Evolutionary conservation across 2,888 invertebrate genomes (phyloP).

Genomic region (Oligia latruncula): DNA sequence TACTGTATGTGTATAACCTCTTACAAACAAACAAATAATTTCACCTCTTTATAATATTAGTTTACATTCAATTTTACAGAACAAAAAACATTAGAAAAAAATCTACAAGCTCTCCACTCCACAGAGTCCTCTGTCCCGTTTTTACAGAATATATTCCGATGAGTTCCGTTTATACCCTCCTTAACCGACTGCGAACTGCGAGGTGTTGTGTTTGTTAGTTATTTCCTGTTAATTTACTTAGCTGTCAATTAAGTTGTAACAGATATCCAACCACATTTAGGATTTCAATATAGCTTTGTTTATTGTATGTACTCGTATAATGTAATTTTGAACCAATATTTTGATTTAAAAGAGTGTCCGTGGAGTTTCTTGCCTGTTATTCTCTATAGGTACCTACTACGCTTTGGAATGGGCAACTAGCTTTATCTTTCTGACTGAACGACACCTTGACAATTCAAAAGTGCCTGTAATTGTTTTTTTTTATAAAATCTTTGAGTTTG

Average conservation of each 20-base stretch:
- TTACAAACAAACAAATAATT: not conserved
- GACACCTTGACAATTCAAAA: not conserved
- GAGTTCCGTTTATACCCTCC: slow-evolving; percentile 82
- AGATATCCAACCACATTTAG: not conserved
- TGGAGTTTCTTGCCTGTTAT: not conserved
- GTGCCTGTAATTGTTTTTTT: not conserved
- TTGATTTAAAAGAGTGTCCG: not conserved
- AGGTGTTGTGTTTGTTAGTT: slow-evolving; percentile 63
- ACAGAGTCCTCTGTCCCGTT: slow-evolving; percentile 68
- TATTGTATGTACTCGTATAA: not conserved
- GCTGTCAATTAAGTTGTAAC: not conserved
- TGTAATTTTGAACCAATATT: not conserved
- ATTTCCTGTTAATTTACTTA: slow-evolving; percentile 38
- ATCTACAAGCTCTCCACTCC: slow-evolving; percentile 63
- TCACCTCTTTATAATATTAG: not conserved
- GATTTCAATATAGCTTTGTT: not conserved
- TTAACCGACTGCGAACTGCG: slow-evolving; percentile 74
- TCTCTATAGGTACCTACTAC: not conserved
- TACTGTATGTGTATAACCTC: not conserved
- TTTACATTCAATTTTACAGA: not conserved
- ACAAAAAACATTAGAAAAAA: not conserved
- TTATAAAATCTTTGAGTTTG: not conserved
- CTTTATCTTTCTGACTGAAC: not conserved
- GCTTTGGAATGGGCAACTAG: not conserved
- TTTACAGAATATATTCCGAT: slow-evolving; percentile 86